Evolutionary conservation across 1,140 invertebrate genomes (phyloP).

Genomic region (Maconellicoccus hirsutus): DNA sequence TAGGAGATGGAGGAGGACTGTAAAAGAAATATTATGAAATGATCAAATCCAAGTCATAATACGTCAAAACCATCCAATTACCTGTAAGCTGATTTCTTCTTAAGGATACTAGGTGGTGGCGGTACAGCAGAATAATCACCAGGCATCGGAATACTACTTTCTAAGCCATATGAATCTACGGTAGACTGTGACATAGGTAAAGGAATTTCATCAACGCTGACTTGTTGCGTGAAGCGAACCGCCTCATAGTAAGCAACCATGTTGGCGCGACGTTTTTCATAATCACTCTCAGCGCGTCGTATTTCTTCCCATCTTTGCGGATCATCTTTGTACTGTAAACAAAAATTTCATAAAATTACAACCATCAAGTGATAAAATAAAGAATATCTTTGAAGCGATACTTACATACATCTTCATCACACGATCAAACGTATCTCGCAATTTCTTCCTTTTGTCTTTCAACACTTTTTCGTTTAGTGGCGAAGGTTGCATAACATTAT

Average conservation of each 20-base stretch:
- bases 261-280: conserved; percentile 76
- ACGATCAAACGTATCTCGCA: conserved; percentile 87
- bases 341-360: background rate
- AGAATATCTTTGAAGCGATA: conserved; percentile 35
- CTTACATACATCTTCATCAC: conserved; percentile 94
- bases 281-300: conserved; percentile 80
- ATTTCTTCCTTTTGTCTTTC: conserved; percentile 90
- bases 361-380: background rate
- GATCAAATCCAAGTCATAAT: background rate
- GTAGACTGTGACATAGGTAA: conserved; percentile 45
- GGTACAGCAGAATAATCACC: conserved; percentile 37
- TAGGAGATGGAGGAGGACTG: conserved; percentile 26
- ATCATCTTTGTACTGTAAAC: conserved; percentile 57
- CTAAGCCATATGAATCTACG: conserved; percentile 40
- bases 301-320: conserved; percentile 85
- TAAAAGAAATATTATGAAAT: background rate
- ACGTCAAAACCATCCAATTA: conserved; percentile 24
- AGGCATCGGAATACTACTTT: conserved; percentile 67
- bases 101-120: conserved; percentile 51
- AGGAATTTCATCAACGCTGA: conserved; percentile 90
- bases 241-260: conserved; percentile 88
- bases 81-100: conserved; percentile 54
- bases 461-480: conserved; percentile 92
- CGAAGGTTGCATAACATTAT: conserved; percentile 84
- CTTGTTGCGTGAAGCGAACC: conserved; percentile 81